Evolutionary conservation across 2,113 vertebrate genomes (phyloP), one percentile per base, ranked within the genome.

Genomic region (Calypte anna): DNA sequence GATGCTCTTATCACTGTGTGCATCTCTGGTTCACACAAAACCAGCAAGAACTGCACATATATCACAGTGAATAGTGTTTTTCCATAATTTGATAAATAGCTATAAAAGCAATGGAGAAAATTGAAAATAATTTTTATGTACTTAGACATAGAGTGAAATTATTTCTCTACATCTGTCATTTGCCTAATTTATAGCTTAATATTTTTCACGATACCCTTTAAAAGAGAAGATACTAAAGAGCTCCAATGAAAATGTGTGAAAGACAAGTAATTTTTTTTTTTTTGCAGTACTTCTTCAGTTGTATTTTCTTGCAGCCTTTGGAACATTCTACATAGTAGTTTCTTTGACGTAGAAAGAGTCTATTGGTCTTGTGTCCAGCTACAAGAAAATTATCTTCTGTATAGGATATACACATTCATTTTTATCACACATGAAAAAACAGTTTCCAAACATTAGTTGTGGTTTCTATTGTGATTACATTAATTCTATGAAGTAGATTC

Each of bases 221-320:
- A 76, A 86, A 64, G 85, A 80, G 16, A 54, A 44, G 13, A 33
- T 66, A 25, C 68, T 73, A n/a, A 73, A 78, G 55, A 87, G 11
- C 6, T 27, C n/a, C 12, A 40, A 5, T 33, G 43, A 90, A 81
- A 83, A 69, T 6, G 8, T 54, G 21, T 13, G 17, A 82, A 46
- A 44, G 50, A 48, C 64, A 22, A 33, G 5, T 74, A 59, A 53
- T 2, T 3, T 38, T 43, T 68, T 86, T n/a, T 36, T 68, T 86
- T 73, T 87, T 61, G 3, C 18, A 33, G 74, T 55, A 53, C 13
- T 57, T 55, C 5, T 66, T 58, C 2, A 1, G 11, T 77, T 40
- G 28, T 77, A 15, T 43, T 69, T 86, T 93, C 64, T 86, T 61
- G 36, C 38, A 69, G 69, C 25, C 22, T 69, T 84, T n/a, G n/a